Conservation (phyloP, 2,888 invertebrate genomes). For the Matsumyia berberina region DNA sequence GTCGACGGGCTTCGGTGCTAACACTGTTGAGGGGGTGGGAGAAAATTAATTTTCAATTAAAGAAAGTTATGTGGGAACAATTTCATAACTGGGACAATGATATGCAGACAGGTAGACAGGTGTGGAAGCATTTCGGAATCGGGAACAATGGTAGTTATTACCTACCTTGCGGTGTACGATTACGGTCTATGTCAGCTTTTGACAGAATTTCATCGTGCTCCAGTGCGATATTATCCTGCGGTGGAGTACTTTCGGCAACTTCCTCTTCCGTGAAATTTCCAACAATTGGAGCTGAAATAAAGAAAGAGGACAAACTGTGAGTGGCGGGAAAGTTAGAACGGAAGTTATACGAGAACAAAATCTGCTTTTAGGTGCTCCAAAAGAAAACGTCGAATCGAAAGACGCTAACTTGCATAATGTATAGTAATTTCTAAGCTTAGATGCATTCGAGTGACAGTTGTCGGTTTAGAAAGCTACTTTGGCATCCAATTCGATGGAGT, state of each 20-base stretch:
- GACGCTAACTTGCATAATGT: neutral
- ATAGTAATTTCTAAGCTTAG: neutral
- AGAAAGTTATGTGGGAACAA: conserved; percentile 42
- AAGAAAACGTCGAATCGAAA: neutral
- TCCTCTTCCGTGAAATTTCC: conserved; percentile 72
- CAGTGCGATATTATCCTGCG: conserved; percentile 63
- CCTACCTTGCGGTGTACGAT: conserved; percentile 68
- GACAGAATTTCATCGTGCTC: conserved; percentile 56
- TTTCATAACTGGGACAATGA: conserved; percentile 55
- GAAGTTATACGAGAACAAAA: too few species aligned
- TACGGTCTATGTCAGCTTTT: conserved; percentile 60
- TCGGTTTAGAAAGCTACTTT: too few species aligned
- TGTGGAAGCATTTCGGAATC: neutral
- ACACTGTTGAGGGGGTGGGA: conserved; percentile 79
- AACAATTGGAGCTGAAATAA: conserved; percentile 57
- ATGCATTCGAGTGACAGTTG: too few species aligned
- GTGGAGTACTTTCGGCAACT: conserved; percentile 59
- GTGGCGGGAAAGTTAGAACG: neutral
- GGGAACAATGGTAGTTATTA: conserved; percentile 31
- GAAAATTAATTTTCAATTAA: conserved; percentile 60
- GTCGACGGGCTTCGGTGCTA: conserved; percentile 86
- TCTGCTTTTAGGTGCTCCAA: neutral
- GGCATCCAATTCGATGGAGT: too few species aligned
- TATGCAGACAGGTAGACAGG: neutral
- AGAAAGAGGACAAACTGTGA: neutral